Conservation (phyloP, 2,888 invertebrate genomes). For the Agriopis leucophaearia region DNA sequence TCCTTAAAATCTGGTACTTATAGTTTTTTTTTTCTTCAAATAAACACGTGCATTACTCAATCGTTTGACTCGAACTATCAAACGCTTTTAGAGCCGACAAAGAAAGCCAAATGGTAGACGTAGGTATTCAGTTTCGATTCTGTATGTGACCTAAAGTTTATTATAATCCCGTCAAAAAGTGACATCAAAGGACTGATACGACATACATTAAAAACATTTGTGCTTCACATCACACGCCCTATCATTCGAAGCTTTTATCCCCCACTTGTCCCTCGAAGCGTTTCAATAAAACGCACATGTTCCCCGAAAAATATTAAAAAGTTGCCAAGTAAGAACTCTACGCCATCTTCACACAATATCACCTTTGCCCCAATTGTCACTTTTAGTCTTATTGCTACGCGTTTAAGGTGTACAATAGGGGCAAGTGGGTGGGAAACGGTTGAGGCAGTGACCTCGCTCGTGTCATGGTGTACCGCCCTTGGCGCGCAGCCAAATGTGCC, state of each 20-base stretch:
- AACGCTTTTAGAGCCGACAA: no score
- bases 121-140: no score
- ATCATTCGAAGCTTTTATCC: conserved; percentile 34
- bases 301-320: conserved; percentile 50
- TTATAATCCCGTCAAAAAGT: conserved; percentile 1
- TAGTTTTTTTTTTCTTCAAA: no score
- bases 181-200: conserved; percentile 9
- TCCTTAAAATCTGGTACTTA: no score
- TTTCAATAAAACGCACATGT: conserved; percentile 53
- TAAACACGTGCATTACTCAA: no score
- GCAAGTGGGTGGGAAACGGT: conserved; percentile 37
- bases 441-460: conserved; percentile 63
- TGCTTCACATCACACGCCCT: conserved; percentile 10
- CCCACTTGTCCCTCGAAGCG: conserved; percentile 40
- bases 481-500: conserved; percentile 64
- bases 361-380: conserved; percentile 19
- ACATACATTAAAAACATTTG: conserved; percentile 24
- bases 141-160: not conserved
- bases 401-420: conserved; percentile 38
- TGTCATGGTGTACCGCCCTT: conserved; percentile 62
- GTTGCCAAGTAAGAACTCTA: conserved; percentile 45
- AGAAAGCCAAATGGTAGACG: no score
- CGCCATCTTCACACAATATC: conserved; percentile 19
- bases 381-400: conserved; percentile 33
- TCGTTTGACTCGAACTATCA: no score